These are phyloP conservation scores for Delphinapterus leucas DNA, from an alignment of 2,113 vertebrate species.

Conservation along the genomic window DNA sequence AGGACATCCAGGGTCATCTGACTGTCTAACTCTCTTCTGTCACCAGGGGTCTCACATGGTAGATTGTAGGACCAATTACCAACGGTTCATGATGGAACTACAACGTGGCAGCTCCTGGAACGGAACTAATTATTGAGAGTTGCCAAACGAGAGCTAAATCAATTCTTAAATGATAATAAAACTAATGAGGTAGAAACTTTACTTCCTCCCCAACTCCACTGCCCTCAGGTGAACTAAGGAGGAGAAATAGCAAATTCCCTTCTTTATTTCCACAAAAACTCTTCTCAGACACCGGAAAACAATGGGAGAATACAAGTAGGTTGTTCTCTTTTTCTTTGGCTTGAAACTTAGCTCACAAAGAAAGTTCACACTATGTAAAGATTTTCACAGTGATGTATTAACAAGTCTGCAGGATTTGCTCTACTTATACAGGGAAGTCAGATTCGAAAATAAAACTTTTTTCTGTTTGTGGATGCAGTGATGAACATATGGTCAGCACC, in stretches of 20 bases:
- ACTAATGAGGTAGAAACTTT: background rate
- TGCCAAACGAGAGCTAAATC: background rate
- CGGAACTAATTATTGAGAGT: background rate
- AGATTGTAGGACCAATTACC: background rate
- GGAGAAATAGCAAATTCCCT: background rate
- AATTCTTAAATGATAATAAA: background rate
- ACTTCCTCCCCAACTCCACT: background rate
- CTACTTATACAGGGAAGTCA: constrained; percentile 70
- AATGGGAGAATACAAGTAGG: background rate
- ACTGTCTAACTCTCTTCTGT: background rate
- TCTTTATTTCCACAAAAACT: background rate
- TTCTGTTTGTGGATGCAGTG: constrained; percentile 71
- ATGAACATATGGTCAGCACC: constrained; percentile 82
- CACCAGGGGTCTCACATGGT: background rate
- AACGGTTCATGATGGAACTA: background rate
- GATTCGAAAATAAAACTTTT: constrained; percentile 73
- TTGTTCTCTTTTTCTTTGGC: constrained; percentile 65
- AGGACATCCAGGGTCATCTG: background rate
- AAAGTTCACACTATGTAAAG: constrained; percentile 71
- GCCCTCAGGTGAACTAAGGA: background rate
- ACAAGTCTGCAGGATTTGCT: constrained; percentile 74
- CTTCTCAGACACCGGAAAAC: background rate
- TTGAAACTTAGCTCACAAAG: constrained; percentile 52
- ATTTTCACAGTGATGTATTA: constrained; percentile 75
- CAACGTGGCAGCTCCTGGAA: background rate